These are phyloP conservation scores for Rhabdornis inornatus DNA, from an alignment of 2,113 vertebrate species.

Conservation along the genomic window DNA sequence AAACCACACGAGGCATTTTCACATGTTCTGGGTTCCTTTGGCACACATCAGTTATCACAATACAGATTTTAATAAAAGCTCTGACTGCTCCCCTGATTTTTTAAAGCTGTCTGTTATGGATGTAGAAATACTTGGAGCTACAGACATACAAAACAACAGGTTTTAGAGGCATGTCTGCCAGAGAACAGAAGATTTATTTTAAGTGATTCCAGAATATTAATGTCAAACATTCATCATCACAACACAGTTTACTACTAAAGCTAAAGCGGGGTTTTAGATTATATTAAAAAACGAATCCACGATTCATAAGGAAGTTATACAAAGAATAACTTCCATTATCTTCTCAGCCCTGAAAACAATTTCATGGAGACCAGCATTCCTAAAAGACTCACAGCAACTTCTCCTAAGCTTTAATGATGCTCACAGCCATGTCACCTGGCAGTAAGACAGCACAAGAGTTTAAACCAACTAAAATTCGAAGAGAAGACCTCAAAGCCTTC, in stretches of 20 bases:
- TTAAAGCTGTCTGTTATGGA: background rate
- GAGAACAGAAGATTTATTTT: background rate
- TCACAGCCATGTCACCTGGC: background rate
- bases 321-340: background rate
- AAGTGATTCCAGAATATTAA: background rate
- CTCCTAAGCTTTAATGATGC: background rate
- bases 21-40: background rate
- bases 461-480: background rate
- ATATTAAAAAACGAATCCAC: background rate
- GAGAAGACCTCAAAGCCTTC: background rate
- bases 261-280: background rate
- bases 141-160: background rate
- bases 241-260: background rate
- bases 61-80: background rate
- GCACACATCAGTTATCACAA: background rate
- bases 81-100: background rate
- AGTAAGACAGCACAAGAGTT: background rate
- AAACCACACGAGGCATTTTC: background rate
- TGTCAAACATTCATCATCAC: background rate
- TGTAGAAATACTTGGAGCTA: background rate
- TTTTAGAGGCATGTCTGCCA: background rate
- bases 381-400: background rate
- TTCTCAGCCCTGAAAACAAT: background rate
- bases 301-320: background rate
- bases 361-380: background rate